Base-by-base conservation (phyloP, 2,888 invertebrate genomes). In the Dryadula phaetusa region DNA sequence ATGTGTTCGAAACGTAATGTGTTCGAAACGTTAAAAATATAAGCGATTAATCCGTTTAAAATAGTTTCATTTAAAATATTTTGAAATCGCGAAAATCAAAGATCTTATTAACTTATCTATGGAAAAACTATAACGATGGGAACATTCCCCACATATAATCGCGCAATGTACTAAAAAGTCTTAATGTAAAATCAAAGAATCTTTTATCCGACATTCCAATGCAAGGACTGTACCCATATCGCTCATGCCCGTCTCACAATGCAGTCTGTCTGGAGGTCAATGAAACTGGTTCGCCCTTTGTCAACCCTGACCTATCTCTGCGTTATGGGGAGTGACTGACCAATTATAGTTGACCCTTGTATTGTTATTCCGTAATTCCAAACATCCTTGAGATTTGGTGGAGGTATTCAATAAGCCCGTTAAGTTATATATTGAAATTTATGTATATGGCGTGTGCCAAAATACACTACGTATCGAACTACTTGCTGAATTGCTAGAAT, bases 241-340 rank as follows among this genome's bases (percentile, higher is more conserved):
- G 49, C 58, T 63, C 60, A 56, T 56, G n/a, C 42, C 12, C 20
- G 60, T 60, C 60, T 60, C 60, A 44, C 56, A 60, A 60, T 60
- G 60, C 60, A 32, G 60, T 37, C 47, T 49, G 70, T 67, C 70
- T 70, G 70, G 70, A 70, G 70, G 86, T 84, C 85, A 83, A 67
- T 67, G 72, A 67, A 63, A 69, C 69, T 66, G 69, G 69, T 66
- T 62, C 66, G 62, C 66, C 69, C 62, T 66, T 63, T 61, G 62
- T 62, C 58, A 69, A 66, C 69, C 69, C 42, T 69, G 69, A 69
- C 69, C 69, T 69, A 69, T 66, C 69, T 69, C 42, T 52, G 66
- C 49, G 66, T 62, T 62, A 66, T 69, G 69, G 69, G 62, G 69
- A 46, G 28, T 62, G 37, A 54, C 28, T 37, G 22, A 40, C 66